These are phyloP conservation scores for Allacma fusca DNA, from an alignment of 2,888 invertebrate genomes.

Conservation along the genomic window DNA sequence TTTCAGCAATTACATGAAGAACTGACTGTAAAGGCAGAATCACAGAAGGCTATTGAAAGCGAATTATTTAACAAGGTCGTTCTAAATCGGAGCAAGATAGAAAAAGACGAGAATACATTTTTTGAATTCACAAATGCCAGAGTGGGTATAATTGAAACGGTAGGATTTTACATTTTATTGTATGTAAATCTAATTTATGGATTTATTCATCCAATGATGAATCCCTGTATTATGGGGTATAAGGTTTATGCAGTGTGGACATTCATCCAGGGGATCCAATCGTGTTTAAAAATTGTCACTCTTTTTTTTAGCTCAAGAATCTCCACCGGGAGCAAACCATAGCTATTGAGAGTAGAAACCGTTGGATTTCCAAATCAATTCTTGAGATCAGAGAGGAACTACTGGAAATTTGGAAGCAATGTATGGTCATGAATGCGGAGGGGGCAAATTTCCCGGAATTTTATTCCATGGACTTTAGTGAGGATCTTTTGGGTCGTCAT, in stretches of 20 bases:
- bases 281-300: no score
- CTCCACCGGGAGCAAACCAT: not conserved
- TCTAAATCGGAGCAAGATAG: not conserved
- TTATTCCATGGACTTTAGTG: not conserved
- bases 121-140: not conserved
- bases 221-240: no score
- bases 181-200: not conserved
- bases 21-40: not conserved
- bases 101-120: not conserved
- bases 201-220: not conserved
- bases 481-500: conserved; percentile 12
- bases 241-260: no score
- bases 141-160: not conserved
- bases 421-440: conserved; percentile 15
- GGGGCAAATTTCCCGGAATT: conserved; percentile 4
- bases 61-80: not conserved
- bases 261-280: no score
- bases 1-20: not conserved
- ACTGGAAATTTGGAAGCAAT: conserved; percentile 19
- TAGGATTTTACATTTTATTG: no score
- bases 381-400: conserved; percentile 24
- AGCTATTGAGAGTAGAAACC: not conserved
- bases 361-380: not conserved
- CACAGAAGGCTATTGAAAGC: not conserved
- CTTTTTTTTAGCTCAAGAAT: conserved; percentile 1